Base-by-base conservation (phyloP, 1,140 invertebrate species). In the Drosophila eugracilis region DNA sequence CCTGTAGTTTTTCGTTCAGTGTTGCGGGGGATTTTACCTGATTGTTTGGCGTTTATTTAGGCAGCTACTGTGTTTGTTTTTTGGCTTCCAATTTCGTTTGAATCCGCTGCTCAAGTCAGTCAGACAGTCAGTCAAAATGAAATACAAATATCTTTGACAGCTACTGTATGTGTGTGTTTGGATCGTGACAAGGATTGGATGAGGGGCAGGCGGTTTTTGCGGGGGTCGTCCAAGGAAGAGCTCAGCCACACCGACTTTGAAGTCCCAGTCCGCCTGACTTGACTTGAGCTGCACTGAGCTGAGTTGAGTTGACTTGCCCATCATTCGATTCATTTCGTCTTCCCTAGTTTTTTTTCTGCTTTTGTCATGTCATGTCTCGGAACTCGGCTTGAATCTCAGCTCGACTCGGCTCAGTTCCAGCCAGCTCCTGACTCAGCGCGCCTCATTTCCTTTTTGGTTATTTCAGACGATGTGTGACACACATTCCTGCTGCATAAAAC, bases 101-200 rank as follows among this genome's bases (percentile, higher is more conserved):
- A 86, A 88, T 88, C 57, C 47, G 53, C 44, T 75, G 19, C 71
- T 62, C 60, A 49, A 67, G 47, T 42, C 72, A 58, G 62, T 69
- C 44, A 26, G 67, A 34, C 67, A 72, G 47, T 79, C 76, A 81
- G 59, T 78, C 73, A 74, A 74, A 74, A 86, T 78, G 62, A 78
- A 86, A 86, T 86, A 86, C 83, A 86, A 88, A 86, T 86, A 89
- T 86, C 78, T 86, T 86, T 86, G 83, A 86, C 83, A 86, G 83
- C 84, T 83, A 59, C 84, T 81, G 78, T 75, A 42, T 36, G 65
- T 50, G 57, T 80, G 78, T 75, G 45, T 30, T 58, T 55, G 60
- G 75, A 57, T 48, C 53, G 37, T 58, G 48, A 48, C 28, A 65
- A 21, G 21, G 19, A 55, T 9, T 17, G 36, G 30, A 32, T 3